Evolutionary conservation across 1,140 invertebrate genomes (phyloP), one percentile per base, ranked within the genome.

Genomic region (Pogonus chalceus): DNA sequence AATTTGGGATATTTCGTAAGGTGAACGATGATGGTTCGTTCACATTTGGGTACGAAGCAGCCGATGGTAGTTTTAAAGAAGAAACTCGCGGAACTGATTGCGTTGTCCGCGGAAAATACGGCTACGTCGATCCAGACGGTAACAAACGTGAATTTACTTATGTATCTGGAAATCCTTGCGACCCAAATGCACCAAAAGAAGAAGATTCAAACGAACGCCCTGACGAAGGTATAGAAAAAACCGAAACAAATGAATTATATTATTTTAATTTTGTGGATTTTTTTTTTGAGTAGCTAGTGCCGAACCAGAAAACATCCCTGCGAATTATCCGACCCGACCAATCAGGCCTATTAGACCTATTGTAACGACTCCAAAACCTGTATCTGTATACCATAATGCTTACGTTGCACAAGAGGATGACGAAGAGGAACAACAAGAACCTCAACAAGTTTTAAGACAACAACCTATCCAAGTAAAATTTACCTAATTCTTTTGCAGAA

Each of bases 61-160:
- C 87, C 9, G 87, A 91, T 64, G 89, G 89, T n/a, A 87, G 85
- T 16, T 90, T 92, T 76, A 92, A 92, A 62, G 88, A 91, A 66
- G 88, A 93, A 69, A 89, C 87, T 1, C 70, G 88, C 54, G 88
- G 88, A 18, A 87, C 84, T 0, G 88, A 92, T 67, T 92, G 89
- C 64, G 85, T 90, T 0, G 89, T 92, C 0, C 75, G 87, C 51
- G 90, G 90, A 2, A 91, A 91, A 67, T 92, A 92, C 66, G 88
- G 88, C 9, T 93, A 92, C 71, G 76, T 92, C 16, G 90, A 92
- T 66, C 88, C 89, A 1, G 86, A 90, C 60, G 90, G 90, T 52
- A 88, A 90, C 66, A 88, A 90, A 62, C 70, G 89, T 54, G 87
- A 92, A 64, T 91, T 92, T 67, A 88, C 85, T 1, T 93, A 93